phyloP scores from a whole-genome alignment of 2,888 invertebrate species.

The Leucoptera coffeella region DNA sequence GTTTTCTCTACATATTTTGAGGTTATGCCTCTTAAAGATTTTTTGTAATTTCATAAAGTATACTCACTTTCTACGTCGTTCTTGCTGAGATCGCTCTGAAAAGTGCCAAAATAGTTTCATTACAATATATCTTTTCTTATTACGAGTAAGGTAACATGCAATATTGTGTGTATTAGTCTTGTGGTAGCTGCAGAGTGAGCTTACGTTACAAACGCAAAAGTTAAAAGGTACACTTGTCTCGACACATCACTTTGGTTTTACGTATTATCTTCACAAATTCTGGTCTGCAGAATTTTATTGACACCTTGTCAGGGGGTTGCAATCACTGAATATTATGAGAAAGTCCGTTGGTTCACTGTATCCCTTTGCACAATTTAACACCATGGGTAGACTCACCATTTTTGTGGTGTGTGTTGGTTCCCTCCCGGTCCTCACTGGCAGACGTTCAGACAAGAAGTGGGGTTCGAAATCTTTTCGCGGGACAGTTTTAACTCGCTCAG shows the following conservation, averaged over 20 bases:
- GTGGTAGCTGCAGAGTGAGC: neutral
- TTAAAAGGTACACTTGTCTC: too few relatives aligned
- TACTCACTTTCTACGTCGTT: slow-evolving; percentile 88
- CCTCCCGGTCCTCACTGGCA: slow-evolving; percentile 65
- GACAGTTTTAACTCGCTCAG: slow-evolving; percentile 69
- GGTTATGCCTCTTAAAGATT: too few relatives aligned
- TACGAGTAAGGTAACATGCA: slow-evolving; percentile 16
- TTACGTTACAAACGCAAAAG: too few relatives aligned
- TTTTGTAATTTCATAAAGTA: too few relatives aligned
- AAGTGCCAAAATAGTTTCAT: slow-evolving; percentile 47
- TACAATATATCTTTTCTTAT: too few relatives aligned
- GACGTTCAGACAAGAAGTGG: slow-evolving; percentile 74
- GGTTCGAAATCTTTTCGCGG: slow-evolving; percentile 59
- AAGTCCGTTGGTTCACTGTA: slow-evolving; percentile 37
- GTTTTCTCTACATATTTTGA: too few relatives aligned
- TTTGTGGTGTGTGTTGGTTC: slow-evolving; percentile 60
- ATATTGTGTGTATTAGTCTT: slow-evolving; percentile 12
- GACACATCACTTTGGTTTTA: too few relatives aligned
- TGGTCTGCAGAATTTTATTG: slow-evolving; percentile 45
- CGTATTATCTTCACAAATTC: too few relatives aligned
- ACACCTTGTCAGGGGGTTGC: too few relatives aligned
- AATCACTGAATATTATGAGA: slow-evolving; percentile 20
- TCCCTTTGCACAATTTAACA: slow-evolving; percentile 43
- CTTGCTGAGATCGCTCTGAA: slow-evolving; percentile 81
- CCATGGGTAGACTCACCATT: slow-evolving; percentile 57